Base-by-base conservation (phyloP, 2,888 invertebrate genomes). In the Scaptomyza flava region DNA sequence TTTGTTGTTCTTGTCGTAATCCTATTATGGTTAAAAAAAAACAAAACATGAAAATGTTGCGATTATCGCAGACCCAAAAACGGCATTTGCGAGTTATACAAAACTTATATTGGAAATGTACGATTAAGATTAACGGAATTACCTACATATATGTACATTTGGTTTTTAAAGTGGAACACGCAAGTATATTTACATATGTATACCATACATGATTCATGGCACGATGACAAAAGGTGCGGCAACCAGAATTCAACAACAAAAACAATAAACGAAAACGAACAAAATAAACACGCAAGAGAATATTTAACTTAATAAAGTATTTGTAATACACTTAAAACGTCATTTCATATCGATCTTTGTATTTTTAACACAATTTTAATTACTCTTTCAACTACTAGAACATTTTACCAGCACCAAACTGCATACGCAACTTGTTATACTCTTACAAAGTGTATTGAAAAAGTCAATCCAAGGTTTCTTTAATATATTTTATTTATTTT, bases 141-240 rank as follows among this genome's bases (percentile, higher is more conserved):
- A 61, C 67, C 48, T 61, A 62, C 51, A 67, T 58, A 62, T 54
- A 67, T 58, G 57, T 46, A 58, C 48, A 50, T 82, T 57, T 65
- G 51, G 58, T n/a, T 66, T 64, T 79, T 66, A 71, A 82, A 87
- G 79, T 82, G 82, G 87, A 82, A 87, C 87, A 87, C 67, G 72
- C 82, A 73, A 78, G 84, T 34, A 50, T 50, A 50, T 50, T 50
- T 74, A 74, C 73, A 77, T 66, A 69, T 74, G 74, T 63, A 71
- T 68, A 69, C 69, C 61, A 71, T 68, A 69, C 69, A 79, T 82
- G 87, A 82, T 82, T 82, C 82, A 82, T 87, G 88, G 70, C 68
- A 53, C 65, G 36, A 56, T 53, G 69, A 73, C 85, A 76, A 76
- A 81, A 81, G 87, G 82, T 84, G 82, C 65, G 82, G 79, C 82